Evolutionary conservation across 2,113 vertebrate genomes (phyloP).

Genomic region (Pungitius pungitius): DNA sequence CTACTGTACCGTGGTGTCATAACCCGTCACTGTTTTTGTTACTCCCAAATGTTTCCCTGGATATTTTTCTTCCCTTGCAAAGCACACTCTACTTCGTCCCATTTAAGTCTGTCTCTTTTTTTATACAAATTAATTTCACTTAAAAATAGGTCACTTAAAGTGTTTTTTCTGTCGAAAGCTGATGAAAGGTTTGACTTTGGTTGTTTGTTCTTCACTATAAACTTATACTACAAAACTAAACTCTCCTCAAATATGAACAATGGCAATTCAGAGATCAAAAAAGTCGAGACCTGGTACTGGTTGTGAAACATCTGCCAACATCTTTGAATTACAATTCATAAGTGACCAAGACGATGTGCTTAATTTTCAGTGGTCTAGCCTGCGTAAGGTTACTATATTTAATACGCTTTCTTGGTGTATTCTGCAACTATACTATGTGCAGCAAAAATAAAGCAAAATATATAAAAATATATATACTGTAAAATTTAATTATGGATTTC

Average conservation of each 20-base stretch:
- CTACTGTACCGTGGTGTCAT: conserved; percentile 14
- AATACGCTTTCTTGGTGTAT: background rate
- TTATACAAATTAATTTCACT: background rate
- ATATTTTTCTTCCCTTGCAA: background rate
- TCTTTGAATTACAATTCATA: background rate
- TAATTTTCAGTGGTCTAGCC: background rate
- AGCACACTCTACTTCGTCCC: background rate
- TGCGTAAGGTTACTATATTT: background rate
- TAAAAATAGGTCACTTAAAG: background rate
- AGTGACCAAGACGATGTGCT: background rate
- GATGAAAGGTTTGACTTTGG: too few species aligned
- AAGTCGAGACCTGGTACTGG: background rate
- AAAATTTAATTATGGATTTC: background rate
- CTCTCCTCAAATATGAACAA: background rate
- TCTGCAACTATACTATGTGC: background rate
- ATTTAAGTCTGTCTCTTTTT: background rate
- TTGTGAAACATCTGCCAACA: background rate
- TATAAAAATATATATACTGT: background rate
- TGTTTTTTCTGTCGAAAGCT: background rate
- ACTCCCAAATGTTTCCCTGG: background rate
- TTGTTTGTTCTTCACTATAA: too few species aligned
- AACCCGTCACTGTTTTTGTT: background rate
- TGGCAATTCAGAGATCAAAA: background rate
- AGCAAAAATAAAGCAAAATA: background rate
- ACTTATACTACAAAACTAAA: too few species aligned